Evolutionary conservation across 2,797 vertebrate genomes (phyloP).

Genomic region (Threskiornis aethiopicus): DNA sequence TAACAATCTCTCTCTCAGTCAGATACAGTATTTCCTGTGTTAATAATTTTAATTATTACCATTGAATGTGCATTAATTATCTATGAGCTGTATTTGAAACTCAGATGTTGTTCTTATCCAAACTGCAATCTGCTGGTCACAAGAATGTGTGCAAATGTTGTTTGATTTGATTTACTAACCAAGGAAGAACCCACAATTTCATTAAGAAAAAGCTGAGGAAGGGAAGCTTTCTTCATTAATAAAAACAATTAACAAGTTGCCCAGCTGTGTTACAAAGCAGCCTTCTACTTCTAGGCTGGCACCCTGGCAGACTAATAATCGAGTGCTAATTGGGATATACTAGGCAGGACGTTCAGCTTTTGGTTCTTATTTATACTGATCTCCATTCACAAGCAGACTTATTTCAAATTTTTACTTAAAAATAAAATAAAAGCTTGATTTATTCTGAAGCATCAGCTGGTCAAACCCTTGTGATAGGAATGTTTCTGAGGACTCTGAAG

Average conservation of each 20-base stretch:
- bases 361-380: conserved; percentile 17
- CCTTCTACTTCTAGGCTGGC: neutral
- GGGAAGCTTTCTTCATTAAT: conserved; percentile 69
- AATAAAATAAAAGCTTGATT: neutral
- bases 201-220: conserved; percentile 54
- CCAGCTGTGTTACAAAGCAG: conserved; percentile 49
- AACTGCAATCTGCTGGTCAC: conserved; percentile 24
- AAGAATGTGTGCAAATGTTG: neutral
- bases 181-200: conserved; percentile 40
- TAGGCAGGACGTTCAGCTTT: neutral
- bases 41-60: conserved; percentile 1
- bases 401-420: neutral
- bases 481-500: neutral
- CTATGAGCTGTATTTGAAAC: neutral
- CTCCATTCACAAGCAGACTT: neutral
- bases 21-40: neutral
- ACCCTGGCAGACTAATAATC: conserved; percentile 10
- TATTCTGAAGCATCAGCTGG: neutral
- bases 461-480: neutral
- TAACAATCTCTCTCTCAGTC: neutral
- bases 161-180: conserved; percentile 49
- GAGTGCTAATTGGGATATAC: conserved; percentile 18
- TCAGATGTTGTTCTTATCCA: neutral
- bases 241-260: conserved; percentile 66
- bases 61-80: neutral